phyloP scores from a whole-genome alignment of 2,888 invertebrate genomes.

The Tridacna crocea region DNA sequence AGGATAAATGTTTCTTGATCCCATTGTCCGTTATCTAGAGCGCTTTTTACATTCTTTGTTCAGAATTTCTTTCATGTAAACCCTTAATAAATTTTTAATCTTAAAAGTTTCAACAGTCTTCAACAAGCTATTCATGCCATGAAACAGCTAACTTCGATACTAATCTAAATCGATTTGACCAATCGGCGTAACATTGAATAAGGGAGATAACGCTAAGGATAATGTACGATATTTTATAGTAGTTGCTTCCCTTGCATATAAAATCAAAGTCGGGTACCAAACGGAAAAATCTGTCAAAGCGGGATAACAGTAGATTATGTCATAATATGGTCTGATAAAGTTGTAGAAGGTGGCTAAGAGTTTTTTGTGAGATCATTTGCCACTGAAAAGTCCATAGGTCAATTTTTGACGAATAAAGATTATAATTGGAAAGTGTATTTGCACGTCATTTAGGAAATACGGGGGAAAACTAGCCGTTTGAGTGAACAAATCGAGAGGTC shows the following conservation, averaged over 20 bases:
- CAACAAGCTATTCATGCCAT: too few species aligned
- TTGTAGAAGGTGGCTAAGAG: not conserved
- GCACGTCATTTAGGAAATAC: not conserved
- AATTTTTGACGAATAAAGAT: not conserved
- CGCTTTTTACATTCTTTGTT: too few species aligned
- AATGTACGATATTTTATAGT: too few species aligned
- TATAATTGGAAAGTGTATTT: not conserved
- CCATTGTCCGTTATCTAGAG: too few species aligned
- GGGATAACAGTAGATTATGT: not conserved
- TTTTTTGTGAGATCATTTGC: not conserved
- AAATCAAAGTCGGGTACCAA: not conserved
- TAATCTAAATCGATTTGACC: too few species aligned
- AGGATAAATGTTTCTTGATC: too few species aligned
- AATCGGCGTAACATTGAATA: too few species aligned
- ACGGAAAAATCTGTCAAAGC: not conserved
- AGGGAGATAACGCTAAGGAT: too few species aligned
- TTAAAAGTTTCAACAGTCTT: too few species aligned
- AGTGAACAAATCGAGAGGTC: not conserved
- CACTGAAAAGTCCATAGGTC: not conserved
- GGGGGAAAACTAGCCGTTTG: not conserved
- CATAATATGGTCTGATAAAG: not conserved
- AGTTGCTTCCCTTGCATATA: not conserved
- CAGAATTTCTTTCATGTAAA: too few species aligned
- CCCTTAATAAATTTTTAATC: too few species aligned
- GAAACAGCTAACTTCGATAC: too few species aligned